phyloP scores from a whole-genome alignment of 2,113 vertebrate genomes.

The Halcyon senegalensis region DNA sequence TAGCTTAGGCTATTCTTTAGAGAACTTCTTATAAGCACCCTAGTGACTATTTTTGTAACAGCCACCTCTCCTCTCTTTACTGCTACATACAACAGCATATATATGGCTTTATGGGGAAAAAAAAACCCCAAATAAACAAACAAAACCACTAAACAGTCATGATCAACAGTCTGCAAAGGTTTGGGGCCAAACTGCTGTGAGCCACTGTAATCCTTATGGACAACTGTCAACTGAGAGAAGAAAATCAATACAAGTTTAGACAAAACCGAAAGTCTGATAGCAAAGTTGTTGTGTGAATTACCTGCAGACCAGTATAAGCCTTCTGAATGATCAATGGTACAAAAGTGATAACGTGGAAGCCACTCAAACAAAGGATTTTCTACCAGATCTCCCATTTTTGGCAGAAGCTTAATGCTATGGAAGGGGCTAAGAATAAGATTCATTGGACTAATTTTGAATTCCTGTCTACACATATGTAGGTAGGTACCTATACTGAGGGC shows the following conservation, averaged over 20 bases:
- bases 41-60: background rate
- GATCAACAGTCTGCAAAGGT: background rate
- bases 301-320: background rate
- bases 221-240: background rate
- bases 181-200: background rate
- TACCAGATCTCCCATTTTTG: background rate
- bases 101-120: background rate
- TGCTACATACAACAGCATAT: background rate
- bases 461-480: background rate
- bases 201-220: background rate
- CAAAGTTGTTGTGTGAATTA: background rate
- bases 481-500: background rate
- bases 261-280: background rate
- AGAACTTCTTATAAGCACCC: background rate
- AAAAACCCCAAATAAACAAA: background rate
- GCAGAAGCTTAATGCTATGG: background rate
- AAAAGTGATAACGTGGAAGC: background rate
- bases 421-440: background rate
- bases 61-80: fast-evolving
- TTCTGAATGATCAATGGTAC: background rate
- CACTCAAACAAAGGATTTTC: background rate
- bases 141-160: background rate
- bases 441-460: background rate
- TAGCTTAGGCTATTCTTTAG: background rate
- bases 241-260: background rate